Percentiles rank a stretch among this genome's conserved stretches.
phyloP scores from a whole-genome alignment of 30 jellyfish, hydroid and myxozoan genomes.

The Euphysa ruthae region DNA sequence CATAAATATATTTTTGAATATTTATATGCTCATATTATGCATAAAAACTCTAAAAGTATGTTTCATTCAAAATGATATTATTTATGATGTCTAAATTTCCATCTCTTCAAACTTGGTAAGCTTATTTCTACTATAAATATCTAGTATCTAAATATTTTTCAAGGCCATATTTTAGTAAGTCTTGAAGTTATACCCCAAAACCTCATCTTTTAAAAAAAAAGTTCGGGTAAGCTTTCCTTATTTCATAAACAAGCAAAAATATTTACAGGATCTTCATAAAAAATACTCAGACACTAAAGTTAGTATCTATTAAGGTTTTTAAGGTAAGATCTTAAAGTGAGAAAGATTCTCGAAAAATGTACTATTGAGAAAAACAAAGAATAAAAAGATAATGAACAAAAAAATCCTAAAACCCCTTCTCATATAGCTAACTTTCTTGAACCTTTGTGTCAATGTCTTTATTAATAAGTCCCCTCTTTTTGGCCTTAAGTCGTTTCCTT shows the following conservation, averaged over 20 bases:
- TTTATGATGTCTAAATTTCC: too few species aligned
- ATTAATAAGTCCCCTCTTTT: neutral
- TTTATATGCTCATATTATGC: neutral
- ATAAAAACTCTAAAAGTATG: neutral
- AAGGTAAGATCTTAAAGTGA: too few species aligned
- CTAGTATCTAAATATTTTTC: neutral
- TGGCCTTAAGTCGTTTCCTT: conserved; percentile 1
- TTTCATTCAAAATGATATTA: too few species aligned
- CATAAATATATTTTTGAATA: neutral
- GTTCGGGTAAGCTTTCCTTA: neutral
- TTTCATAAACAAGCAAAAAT: neutral
- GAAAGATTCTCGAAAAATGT: neutral
- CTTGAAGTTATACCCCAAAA: neutral
- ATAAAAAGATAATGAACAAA: neutral
- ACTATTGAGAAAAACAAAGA: neutral
- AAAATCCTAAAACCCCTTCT: neutral
- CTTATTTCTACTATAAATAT: neutral
- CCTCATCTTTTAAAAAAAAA: neutral
- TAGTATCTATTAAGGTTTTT: too few species aligned
- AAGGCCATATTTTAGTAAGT: neutral
- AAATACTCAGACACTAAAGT: neutral
- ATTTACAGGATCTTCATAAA: neutral
- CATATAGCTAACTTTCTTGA: neutral
- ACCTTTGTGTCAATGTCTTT: neutral
- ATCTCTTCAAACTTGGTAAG: neutral